These are phyloP conservation scores for Laterallus jamaicensis DNA, from an alignment of 2,113 vertebrate genomes.

Conservation along the genomic window DNA sequence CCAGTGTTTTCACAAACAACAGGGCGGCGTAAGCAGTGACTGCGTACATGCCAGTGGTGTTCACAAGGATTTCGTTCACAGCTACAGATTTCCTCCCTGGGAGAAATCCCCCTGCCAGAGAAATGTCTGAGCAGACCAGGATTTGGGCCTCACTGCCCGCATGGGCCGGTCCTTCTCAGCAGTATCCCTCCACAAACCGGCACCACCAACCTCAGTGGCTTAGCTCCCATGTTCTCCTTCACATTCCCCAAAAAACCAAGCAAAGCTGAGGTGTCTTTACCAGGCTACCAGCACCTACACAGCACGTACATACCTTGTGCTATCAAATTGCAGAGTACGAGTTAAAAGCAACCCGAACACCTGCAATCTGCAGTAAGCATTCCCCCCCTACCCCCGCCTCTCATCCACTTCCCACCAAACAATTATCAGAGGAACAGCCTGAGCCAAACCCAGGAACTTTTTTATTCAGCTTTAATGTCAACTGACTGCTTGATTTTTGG, in stretches of 20 bases:
- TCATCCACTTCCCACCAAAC: not conserved
- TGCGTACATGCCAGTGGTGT: accelerated
- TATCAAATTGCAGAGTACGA: not conserved
- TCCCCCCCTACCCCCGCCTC: not conserved
- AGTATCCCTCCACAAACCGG: not conserved
- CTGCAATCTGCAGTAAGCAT: not conserved
- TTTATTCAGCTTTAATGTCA: constrained; percentile 63
- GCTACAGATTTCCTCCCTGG: not conserved
- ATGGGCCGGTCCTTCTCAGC: not conserved
- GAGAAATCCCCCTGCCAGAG: not conserved
- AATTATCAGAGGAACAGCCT: not conserved
- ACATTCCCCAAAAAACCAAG: not conserved
- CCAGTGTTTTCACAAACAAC: not conserved
- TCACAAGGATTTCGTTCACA: not conserved
- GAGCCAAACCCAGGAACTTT: constrained; percentile 47
- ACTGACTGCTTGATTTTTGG: constrained; percentile 52
- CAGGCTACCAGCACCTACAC: not conserved
- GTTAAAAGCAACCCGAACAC: not conserved
- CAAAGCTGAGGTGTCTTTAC: not conserved
- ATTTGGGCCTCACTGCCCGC: not conserved
- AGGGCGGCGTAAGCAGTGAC: accelerated
- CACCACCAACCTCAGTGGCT: not conserved
- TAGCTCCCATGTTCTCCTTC: not conserved
- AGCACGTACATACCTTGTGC: not conserved
- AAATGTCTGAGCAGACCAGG: not conserved